Evolutionary conservation across 2,797 vertebrate genomes (phyloP).

Genomic region (Poecilia picta): DNA sequence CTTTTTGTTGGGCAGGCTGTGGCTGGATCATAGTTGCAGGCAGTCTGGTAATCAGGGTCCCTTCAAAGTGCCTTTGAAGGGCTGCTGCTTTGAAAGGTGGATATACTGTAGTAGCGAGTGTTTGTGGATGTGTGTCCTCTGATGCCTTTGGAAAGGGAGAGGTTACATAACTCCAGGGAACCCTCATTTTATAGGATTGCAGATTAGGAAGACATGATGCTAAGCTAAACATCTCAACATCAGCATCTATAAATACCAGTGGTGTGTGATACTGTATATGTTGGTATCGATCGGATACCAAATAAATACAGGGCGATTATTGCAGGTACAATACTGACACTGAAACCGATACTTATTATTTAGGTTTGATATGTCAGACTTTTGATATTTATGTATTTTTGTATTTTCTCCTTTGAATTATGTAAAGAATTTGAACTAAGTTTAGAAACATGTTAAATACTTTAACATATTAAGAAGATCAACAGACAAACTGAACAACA

Average conservation of each 20-base stretch:
- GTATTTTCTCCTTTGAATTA: too few relatives aligned
- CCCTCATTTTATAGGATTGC: conserved; percentile 2
- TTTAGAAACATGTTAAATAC: too few relatives aligned
- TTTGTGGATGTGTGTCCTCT: conserved; percentile 13
- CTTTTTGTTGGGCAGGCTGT: conserved; percentile 2
- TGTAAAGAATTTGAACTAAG: too few relatives aligned
- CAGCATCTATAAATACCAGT: not conserved
- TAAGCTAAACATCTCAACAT: conserved; percentile 18
- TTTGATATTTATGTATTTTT: too few relatives aligned
- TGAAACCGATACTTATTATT: too few relatives aligned
- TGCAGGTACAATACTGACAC: too few relatives aligned
- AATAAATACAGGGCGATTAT: too few relatives aligned
- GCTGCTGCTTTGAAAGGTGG: conserved; percentile 53
- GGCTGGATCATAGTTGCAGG: conserved; percentile 32
- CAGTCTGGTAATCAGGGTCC: conserved; percentile 48
- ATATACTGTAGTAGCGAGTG: conserved; percentile 30
- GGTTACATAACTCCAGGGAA: conserved; percentile 8
- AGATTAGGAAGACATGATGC: conserved; percentile 26
- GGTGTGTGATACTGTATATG: too few relatives aligned
- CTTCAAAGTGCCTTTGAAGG: conserved; percentile 63
- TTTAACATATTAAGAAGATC: too few relatives aligned
- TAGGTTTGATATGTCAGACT: too few relatives aligned
- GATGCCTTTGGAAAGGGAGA: conserved; percentile 32
- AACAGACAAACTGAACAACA: too few relatives aligned
- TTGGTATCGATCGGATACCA: too few relatives aligned